Evolutionary conservation across 2,797 vertebrate species (phyloP), one percentile per base, ranked within the genome.

Genomic region (Coregonus sp.): DNA sequence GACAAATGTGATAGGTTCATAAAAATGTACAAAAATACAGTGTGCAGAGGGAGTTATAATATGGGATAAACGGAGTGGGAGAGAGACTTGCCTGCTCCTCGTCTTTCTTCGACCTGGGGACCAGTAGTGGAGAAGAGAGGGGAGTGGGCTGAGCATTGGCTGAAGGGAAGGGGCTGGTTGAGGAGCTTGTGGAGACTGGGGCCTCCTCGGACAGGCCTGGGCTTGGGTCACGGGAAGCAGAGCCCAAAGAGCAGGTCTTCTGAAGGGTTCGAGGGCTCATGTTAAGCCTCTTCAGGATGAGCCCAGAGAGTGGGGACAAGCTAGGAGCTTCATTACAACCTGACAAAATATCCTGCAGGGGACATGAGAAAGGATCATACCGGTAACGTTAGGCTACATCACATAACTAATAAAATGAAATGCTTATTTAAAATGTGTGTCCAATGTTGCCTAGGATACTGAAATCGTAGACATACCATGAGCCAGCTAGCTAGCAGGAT

Each of bases 341-440:
- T 0, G 84, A 69, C 78, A 95, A 73, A 80, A 95, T 88, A 59
- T 94, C 88, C 94, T 95, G 77, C 14, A 82, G 14, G n/a, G 63
- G 12, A 31, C 7, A 50, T 16, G 40, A 47, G 40, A 47, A 50
- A 4, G 12, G 40, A 47, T 47, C 40, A 47, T 47, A 47, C 9
- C 40, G 9, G 9, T 47, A 47, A 11, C 40, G 40, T 47, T 47
- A 47, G 40, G 40, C 40, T 47, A 47, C 9, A 11, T 47, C 40
- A 47, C 9, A 47, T 47, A 47, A 2, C 40, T 11, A 47, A 47
- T 47, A 1, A 1, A 47, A 47, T 47, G 2, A 47, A 47, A 47
- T 47, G 40, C 40, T 1, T 11, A 47, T 47, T 47, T 47, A 47
- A 47, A 47, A 47, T 2, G 40, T 25, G 31, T 47, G 40, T 47